phyloP scores from a whole-genome alignment of 2,113 vertebrate genomes.

The Petaurus breviceps region DNA sequence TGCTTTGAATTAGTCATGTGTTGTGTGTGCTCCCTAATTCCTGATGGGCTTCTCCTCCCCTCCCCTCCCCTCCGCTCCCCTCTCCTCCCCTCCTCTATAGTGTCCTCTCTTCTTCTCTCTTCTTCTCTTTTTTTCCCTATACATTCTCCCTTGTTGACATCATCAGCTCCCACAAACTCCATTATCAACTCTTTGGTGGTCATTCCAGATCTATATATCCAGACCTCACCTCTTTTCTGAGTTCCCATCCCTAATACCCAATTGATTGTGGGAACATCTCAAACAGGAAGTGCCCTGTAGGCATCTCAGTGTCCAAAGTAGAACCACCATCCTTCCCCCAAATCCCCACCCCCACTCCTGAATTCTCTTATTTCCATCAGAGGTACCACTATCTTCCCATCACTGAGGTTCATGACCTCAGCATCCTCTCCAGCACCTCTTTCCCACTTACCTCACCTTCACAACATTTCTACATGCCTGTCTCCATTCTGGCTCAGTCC shows the following conservation, averaged over 20 bases:
- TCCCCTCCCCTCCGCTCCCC: background rate
- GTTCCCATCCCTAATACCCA: background rate
- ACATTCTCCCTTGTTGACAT: background rate
- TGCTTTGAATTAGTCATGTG: background rate
- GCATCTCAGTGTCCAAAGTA: background rate
- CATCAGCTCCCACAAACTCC: background rate
- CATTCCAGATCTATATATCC: background rate
- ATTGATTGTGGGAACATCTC: background rate
- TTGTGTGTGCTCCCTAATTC: background rate
- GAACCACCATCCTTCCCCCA: background rate
- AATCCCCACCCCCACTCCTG: too few species aligned
- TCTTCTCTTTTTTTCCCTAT: background rate
- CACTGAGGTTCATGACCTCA: background rate
- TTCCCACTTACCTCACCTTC: background rate
- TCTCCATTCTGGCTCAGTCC: too few species aligned
- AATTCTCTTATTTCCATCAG: background rate
- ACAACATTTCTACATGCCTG: background rate
- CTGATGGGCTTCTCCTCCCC: background rate
- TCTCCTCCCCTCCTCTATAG: too few species aligned
- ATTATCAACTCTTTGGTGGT: background rate
- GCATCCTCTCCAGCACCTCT: background rate
- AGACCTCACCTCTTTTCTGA: background rate
- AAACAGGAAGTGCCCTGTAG: background rate
- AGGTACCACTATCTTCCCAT: background rate
- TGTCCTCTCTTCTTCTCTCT: too few species aligned